Evolutionary conservation across 2,797 vertebrate genomes (phyloP).

Genomic region (Sphenopsis melanotis): DNA sequence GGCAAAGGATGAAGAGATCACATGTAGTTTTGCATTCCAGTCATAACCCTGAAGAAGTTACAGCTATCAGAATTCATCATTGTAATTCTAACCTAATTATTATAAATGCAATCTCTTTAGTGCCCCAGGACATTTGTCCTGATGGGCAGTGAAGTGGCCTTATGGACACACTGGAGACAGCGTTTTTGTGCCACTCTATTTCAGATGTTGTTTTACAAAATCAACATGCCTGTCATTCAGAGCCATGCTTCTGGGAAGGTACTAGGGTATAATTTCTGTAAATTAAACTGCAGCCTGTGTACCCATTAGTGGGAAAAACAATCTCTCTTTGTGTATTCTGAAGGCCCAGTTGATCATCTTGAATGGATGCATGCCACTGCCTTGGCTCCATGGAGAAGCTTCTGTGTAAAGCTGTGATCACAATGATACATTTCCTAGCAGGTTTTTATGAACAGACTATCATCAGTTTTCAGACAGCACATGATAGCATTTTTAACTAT

Average conservation of each 20-base stretch:
- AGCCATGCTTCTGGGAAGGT: neutral
- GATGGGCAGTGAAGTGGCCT: conserved; percentile 40
- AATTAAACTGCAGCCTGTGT: neutral
- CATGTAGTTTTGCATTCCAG: neutral
- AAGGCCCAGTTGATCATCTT: neutral
- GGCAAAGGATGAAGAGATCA: neutral
- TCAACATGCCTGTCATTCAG: conserved; percentile 43
- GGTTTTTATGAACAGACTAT: neutral
- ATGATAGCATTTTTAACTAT: conserved; percentile 6
- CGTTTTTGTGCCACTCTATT: neutral
- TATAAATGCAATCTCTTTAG: conserved; percentile 11
- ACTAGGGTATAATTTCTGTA: neutral
- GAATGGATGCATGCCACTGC: accelerated
- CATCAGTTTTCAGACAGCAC: neutral
- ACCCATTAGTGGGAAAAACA: neutral
- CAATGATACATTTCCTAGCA: neutral
- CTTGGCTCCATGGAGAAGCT: neutral
- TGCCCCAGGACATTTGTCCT: neutral
- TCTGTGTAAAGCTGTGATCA: neutral
- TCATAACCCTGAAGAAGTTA: neutral
- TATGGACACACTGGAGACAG: neutral
- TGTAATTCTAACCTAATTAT: conserved; percentile 12
- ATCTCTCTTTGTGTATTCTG: neutral
- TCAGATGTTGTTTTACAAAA: neutral
- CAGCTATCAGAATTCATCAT: conserved; percentile 48